These are phyloP conservation scores for Notodonta dromedarius DNA, from an alignment of 2,888 invertebrate species.

Conservation along the genomic window DNA sequence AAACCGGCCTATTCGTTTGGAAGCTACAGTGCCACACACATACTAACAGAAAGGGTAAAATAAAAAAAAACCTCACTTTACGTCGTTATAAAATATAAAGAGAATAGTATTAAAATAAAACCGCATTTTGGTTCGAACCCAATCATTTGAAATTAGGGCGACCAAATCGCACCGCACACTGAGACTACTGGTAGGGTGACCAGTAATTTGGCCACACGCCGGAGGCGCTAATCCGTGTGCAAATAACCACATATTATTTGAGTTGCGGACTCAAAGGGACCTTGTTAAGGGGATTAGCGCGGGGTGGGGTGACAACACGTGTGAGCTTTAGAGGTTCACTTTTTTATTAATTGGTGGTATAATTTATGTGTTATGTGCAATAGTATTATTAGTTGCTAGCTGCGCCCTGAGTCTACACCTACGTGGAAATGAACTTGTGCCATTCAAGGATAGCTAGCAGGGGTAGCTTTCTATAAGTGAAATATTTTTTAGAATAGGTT, in stretches of 20 bases:
- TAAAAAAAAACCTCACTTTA: too few relatives aligned
- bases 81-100: too few relatives aligned
- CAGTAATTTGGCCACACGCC: not conserved
- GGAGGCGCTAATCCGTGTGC: slow-evolving; percentile 6
- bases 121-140: too few relatives aligned
- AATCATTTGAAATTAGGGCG: not conserved
- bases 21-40: too few relatives aligned
- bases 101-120: too few relatives aligned
- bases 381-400: not conserved
- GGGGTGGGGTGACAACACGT: not conserved
- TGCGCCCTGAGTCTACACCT: too few relatives aligned
- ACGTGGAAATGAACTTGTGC: too few relatives aligned
- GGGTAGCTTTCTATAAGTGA: too few relatives aligned
- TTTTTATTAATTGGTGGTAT: not conserved
- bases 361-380: not conserved
- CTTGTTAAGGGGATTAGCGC: slow-evolving; percentile 8
- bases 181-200: not conserved
- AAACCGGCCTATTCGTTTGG: too few relatives aligned
- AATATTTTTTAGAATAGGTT: too few relatives aligned
- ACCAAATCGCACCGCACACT: not conserved
- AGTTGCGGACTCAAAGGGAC: slow-evolving; percentile 2
- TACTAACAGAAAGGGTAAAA: too few relatives aligned
- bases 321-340: not conserved
- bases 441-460: too few relatives aligned
- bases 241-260: slow-evolving; percentile 9